Evolutionary conservation across 2,113 vertebrate genomes (phyloP), one percentile per base, ranked within the genome.

Genomic region (Athene cunicularia): DNA sequence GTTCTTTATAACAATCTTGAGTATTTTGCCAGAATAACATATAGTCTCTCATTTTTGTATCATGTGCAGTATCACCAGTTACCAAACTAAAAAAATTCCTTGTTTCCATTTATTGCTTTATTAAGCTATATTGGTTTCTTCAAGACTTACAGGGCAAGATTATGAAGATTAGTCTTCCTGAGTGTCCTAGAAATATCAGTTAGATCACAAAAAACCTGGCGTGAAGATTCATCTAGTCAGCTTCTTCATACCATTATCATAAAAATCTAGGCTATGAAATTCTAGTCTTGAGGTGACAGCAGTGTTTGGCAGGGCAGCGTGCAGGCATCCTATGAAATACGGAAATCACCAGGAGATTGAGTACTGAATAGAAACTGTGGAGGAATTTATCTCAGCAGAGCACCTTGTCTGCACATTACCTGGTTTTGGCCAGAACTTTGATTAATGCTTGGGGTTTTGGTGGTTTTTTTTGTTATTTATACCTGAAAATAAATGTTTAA

Each of bases 161-260:
- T 96, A 96, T 87, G 39, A 93, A 95, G 88, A 95, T 97, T 96
- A 90, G 90, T 97, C 82, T 82, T 83, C 56, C 14, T 92, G 5
- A 60, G 80, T 97, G 84, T 94, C 89, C 95, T 97, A 97, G 97
- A 97, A 98, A 97, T 97, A 97, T 24, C 92, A 43, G 43, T 72
- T 96, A 95, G 93, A 97, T 96, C 95, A 92, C 66, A 67, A 94
- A 67, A 94, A 96, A 93, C 77, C 84, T 94, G 82, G 32, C 93
- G 64, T 71, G 53, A 91, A 49, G 45, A 70, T 87, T 88, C 84
- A 82, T 64, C 58, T 70, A 86, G 86, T 59, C 64, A 80, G 53
- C 56, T 92, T 94, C 58, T 90, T 96, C 55, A 50, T 66, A 63
- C 39, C 32, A 94, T 63, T 90, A 90, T 79, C 60, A 72, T 85